phyloP scores from a whole-genome alignment of 2,888 invertebrate species.

The Hydroisotoma schaefferi region DNA sequence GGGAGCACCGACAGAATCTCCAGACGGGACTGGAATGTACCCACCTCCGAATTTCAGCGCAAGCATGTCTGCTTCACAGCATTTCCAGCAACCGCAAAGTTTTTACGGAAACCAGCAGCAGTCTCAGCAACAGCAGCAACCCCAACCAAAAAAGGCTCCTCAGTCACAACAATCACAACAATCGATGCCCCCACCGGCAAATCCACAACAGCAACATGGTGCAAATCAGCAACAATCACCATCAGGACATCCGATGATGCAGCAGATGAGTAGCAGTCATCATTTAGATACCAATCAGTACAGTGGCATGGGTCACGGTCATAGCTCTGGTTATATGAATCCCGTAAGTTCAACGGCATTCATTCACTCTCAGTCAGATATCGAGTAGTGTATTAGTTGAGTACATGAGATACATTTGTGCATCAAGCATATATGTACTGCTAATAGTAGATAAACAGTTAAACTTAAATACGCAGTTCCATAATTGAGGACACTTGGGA shows the following conservation, averaged over 20 bases:
- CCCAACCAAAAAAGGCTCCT: conserved; percentile 50
- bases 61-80: conserved; percentile 50
- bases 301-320: conserved; percentile 43
- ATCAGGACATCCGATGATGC: conserved; percentile 39
- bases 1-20: conserved; percentile 46
- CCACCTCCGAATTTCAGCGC: conserved; percentile 46
- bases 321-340: conserved; percentile 39
- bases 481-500: too few species aligned
- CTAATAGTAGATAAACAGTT: too few species aligned
- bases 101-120: conserved; percentile 44
- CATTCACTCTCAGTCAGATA: too few species aligned
- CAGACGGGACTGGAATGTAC: conserved; percentile 47
- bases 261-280: conserved; percentile 41
- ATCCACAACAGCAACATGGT: conserved; percentile 17
- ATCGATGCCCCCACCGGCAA: conserved; percentile 29
- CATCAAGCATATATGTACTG: too few species aligned
- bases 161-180: conserved; percentile 49
- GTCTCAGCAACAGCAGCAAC: conserved; percentile 33
- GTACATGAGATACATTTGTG: too few species aligned
- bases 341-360: too few species aligned
- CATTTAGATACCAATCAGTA: conserved; percentile 43
- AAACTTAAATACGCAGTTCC: too few species aligned
- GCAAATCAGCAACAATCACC: conserved; percentile 37
- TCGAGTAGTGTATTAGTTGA: too few species aligned
- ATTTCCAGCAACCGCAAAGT: conserved; percentile 57